phyloP scores from a whole-genome alignment of 2,113 vertebrate species.

The Phasianus colchicus region DNA sequence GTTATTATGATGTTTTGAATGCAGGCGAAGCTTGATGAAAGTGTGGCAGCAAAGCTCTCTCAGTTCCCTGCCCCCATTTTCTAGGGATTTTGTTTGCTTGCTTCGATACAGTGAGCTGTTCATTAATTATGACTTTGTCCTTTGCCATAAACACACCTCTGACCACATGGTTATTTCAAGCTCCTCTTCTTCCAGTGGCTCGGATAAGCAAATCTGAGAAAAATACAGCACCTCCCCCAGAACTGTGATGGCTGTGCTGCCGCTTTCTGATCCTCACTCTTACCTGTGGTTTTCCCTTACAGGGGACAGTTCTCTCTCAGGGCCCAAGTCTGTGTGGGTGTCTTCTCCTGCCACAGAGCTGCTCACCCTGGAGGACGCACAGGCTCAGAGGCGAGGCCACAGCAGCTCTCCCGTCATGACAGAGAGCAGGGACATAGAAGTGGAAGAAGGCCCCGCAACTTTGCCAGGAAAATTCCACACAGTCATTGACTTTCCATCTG shows the following conservation, averaged over 20 bases:
- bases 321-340: slow-evolving; percentile 89
- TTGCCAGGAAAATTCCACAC: slow-evolving; percentile 95
- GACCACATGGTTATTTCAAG: not conserved
- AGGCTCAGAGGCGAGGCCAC: slow-evolving; percentile 93
- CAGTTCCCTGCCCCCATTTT: not conserved
- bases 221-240: not conserved
- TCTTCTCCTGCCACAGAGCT: no score
- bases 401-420: slow-evolving; percentile 87
- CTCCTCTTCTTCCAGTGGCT: not conserved
- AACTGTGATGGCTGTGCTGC: not conserved
- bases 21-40: not conserved
- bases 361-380: slow-evolving; percentile 88
- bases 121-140: no score
- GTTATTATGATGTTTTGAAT: not conserved
- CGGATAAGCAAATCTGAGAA: not conserved
- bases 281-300: slow-evolving; percentile 15
- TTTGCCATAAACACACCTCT: not conserved
- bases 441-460: slow-evolving; percentile 93
- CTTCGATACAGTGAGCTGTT: not conserved
- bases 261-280: not conserved
- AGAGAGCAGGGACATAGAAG: slow-evolving; percentile 95
- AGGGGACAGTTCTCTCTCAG: slow-evolving; percentile 88
- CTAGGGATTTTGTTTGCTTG: no score
- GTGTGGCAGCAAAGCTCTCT: not conserved
- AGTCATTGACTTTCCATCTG: slow-evolving; percentile 92